Base-by-base conservation (phyloP, 2,888 invertebrate species). In the Pogonocherus hispidulus region DNA sequence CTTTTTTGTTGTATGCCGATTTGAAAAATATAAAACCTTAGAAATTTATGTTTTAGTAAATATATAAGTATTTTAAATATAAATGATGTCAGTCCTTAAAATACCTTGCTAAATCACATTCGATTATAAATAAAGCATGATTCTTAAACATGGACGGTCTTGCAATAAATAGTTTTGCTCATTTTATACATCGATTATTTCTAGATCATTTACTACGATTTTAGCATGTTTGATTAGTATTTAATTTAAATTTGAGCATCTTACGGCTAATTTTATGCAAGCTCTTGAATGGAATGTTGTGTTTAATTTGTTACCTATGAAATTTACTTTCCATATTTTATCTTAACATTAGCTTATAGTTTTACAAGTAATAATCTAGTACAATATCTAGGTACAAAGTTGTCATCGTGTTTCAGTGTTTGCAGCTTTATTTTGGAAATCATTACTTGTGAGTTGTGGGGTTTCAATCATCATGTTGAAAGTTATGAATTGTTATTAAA, bases 1-100 rank as follows among this genome's bases (percentile, higher is more conserved):
- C 71, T 35, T 66, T 54, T 56, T 69, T 16, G 3, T 69, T 67
- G 52, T 63, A 66, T 47, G 57, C 66, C 59, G 51, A 52, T 55
- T 63, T 60, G 55, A 56, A 69, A 63, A 67, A 47, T 59, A 59
- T 41, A 59, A 59, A 59, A 59, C 16, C 8, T 59, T 23, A 44
- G 44, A 20, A 35, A 5, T 6, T 57, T 16, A 20, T 41, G 11
- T 37, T 5, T 18, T 41, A 47, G 46, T 49, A 59, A 27, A n/a
- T 59, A 59, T 59, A 57, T 46, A 44, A 56, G 46, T 22, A 37
- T 44, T 57, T 57, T 57, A 6, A 44, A 22, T 56, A 22, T 23
- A 18, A 46, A 57, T 11, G 23, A 57, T 57, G 5, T 57, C 57
- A 57, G 57, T 57, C 23, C 41, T 57, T 41, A 55, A 57, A 57